These are phyloP conservation scores for Sarcophaga bullata DNA, from an alignment of 1,140 invertebrate species.

Conservation along the genomic window DNA sequence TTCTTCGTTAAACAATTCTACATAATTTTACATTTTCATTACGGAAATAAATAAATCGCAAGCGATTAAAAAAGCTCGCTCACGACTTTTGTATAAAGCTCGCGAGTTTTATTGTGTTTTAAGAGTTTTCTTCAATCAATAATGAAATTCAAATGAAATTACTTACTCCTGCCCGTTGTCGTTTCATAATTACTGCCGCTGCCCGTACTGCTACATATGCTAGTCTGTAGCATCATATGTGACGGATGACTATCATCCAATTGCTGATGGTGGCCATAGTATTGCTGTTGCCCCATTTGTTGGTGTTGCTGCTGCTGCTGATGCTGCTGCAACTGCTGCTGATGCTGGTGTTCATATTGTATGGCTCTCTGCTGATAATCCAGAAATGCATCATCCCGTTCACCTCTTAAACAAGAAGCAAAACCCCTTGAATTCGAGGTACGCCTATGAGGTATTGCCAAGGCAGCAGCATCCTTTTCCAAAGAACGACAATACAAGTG, in stretches of 20 bases:
- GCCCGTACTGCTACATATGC: slow-evolving; percentile 16
- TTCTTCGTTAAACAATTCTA: no score
- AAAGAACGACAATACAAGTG: slow-evolving; percentile 48
- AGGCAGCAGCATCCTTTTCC: slow-evolving; percentile 46
- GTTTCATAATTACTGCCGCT: slow-evolving; percentile 23
- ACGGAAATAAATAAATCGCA: no score
- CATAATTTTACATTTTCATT: no score
- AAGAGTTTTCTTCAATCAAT: no score
- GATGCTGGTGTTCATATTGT: slow-evolving; percentile 53
- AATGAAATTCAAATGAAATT: not conserved
- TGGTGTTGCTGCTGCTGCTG: not conserved
- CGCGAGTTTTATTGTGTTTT: no score
- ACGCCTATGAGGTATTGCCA: slow-evolving; percentile 38
- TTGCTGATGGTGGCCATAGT: not conserved
- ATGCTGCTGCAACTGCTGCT: slow-evolving; percentile 49
- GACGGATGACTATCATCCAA: not conserved
- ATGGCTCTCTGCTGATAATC: slow-evolving; percentile 49
- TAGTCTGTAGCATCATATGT: slow-evolving; percentile 3
- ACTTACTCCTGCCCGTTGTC: slow-evolving; percentile 40
- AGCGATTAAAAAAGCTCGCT: no score
- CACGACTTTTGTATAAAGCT: no score
- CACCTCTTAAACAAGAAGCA: slow-evolving; percentile 62
- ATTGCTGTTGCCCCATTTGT: not conserved
- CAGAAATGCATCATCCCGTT: slow-evolving; percentile 60
- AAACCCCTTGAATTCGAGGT: slow-evolving; percentile 59